These are phyloP conservation scores for Chaetodon trifasciatus DNA, from an alignment of 2,797 vertebrate species.

Conservation along the genomic window DNA sequence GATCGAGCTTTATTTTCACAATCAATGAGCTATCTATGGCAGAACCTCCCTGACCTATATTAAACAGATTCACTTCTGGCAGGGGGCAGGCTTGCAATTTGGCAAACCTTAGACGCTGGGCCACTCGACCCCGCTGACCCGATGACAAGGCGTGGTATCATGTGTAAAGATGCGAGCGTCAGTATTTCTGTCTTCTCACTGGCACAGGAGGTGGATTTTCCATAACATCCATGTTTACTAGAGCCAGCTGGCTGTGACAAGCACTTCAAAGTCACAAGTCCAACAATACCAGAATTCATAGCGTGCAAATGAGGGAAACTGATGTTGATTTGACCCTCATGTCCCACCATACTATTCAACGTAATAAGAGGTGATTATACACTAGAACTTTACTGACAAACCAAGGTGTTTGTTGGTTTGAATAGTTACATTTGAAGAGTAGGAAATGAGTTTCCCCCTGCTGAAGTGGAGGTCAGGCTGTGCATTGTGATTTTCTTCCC, in stretches of 20 bases:
- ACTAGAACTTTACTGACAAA: constrained; percentile 10
- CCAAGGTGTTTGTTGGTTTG: constrained; percentile 21
- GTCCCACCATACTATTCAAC: neutral
- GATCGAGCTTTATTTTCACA: constrained; percentile 52
- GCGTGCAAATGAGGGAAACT: constrained; percentile 54
- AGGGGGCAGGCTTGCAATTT: constrained; percentile 68
- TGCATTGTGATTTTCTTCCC: constrained; percentile 33
- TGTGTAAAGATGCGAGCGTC: constrained; percentile 81
- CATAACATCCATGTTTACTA: constrained; percentile 83
- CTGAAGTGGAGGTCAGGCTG: constrained; percentile 31
- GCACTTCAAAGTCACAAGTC: constrained; percentile 68
- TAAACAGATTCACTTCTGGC: constrained; percentile 71
- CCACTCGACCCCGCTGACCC: constrained; percentile 81
- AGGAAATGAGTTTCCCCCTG: constrained; percentile 19
- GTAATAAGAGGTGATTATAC: constrained; percentile 29
- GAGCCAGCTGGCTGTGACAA: constrained; percentile 78
- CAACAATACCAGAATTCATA: constrained; percentile 72
- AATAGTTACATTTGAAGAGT: constrained; percentile 8
- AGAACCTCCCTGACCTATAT: constrained; percentile 69
- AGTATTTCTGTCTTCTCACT: constrained; percentile 82
- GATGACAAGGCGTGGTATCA: constrained; percentile 79
- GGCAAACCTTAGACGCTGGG: constrained; percentile 74
- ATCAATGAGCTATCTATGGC: constrained; percentile 60
- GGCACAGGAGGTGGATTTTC: constrained; percentile 82
- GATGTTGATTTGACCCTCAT: constrained; percentile 38